phyloP scores from a whole-genome alignment of 2,797 vertebrate genomes.

The Microctenopoma steveboyesi region DNA sequence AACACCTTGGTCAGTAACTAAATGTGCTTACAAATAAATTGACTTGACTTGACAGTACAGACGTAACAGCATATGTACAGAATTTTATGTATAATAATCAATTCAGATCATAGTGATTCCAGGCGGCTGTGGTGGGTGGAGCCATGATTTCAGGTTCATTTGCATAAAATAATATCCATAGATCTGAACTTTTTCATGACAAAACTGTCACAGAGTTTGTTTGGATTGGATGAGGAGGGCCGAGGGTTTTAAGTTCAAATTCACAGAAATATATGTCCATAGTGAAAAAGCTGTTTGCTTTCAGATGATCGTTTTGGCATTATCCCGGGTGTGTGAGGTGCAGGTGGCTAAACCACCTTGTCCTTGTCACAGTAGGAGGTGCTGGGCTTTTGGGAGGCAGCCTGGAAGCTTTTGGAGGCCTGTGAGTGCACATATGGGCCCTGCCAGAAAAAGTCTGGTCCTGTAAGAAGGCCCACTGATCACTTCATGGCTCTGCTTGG shows the following conservation, averaged over 20 bases:
- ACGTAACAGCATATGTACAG: not conserved
- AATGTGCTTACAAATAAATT: no score
- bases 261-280: not conserved
- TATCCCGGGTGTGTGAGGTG: slow-evolving; percentile 13
- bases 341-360: slow-evolving; percentile 66
- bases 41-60: no score
- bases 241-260: not conserved
- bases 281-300: slow-evolving; percentile 12
- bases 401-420: slow-evolving; percentile 62
- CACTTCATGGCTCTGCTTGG: slow-evolving; percentile 48
- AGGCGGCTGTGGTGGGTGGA: no score
- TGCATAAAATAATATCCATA: no score
- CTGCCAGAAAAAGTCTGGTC: slow-evolving; percentile 59
- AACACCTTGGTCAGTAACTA: no score
- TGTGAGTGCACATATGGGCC: slow-evolving; percentile 70
- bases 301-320: slow-evolving; percentile 28
- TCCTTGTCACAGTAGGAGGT: slow-evolving; percentile 51
- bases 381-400: slow-evolving; percentile 60
- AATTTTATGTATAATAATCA: not conserved
- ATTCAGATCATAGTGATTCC: no score
- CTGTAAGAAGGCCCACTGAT: slow-evolving; percentile 40
- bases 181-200: no score
- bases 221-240: no score
- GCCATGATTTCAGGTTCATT: no score
- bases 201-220: no score